Base-by-base conservation (phyloP, 2,113 vertebrate species). In the Upupa epops region DNA sequence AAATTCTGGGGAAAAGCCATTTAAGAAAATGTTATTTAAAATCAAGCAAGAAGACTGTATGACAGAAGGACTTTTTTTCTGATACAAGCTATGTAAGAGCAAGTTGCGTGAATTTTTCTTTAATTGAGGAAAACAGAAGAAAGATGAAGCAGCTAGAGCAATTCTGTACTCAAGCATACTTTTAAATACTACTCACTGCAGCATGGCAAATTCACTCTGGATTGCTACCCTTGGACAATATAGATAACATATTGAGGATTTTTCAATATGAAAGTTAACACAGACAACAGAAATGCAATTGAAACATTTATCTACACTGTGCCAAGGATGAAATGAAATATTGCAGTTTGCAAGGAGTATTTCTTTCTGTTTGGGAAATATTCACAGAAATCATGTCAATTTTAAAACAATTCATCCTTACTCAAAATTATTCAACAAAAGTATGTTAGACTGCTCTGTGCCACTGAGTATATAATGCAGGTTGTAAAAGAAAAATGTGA, bases 1-100 rank as follows among this genome's bases (percentile, higher is more conserved):
- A 73, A 92, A 25, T 32, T 56, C n/a, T 48, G 71, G 34, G 9
- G 37, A 86, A 86, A 85, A 49, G 4, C 29, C 5, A 42, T 1
- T 15, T 11, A 1, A 9, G 49, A 82, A 48, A 13, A 45, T 7
- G 9, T 22, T 46, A 17, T 46, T 51, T 60, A 34, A 90, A 46
- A 0, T 48, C 13, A 78, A 4, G 6, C 3, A 29, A 21, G 45
- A 51, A 51, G 36, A 17, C 5, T 37, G 13, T 49, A 20, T 1
- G 1, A 19, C 24, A n/a, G 49, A 82, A 72, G 28, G 19, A 3
- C 5, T 11, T 48, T 22, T n/a, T 29, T 22, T 66, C 13, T 17
- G 26, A 51, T 77, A 5, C 5, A 45, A 76, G 36, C 25, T 14
- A 22, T 2, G 1, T 6, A 58, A 82, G 22, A 29, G 11, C 5